Percentiles rank a stretch among this genome's conserved stretches.
These are phyloP conservation scores for Nematopogon swammerdamellus DNA, from an alignment of 2,888 invertebrate genomes.

Conservation along the genomic window DNA sequence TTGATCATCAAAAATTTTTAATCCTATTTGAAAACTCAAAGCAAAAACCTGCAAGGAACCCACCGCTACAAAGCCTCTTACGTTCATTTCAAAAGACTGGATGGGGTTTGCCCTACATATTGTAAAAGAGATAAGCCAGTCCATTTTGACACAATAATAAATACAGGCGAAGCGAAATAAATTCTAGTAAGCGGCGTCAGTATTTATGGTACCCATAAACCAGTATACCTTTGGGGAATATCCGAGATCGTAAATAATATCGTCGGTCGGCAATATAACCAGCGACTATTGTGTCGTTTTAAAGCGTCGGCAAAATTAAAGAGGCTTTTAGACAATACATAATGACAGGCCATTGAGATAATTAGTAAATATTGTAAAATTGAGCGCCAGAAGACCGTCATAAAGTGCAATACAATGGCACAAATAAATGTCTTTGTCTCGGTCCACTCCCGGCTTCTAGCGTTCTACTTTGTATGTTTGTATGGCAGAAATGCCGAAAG, in stretches of 20 bases:
- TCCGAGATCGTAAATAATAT: slow-evolving; percentile 51
- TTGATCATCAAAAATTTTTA: background rate
- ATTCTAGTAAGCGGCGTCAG: slow-evolving; percentile 46
- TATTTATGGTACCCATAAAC: slow-evolving; percentile 53
- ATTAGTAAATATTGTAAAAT: slow-evolving; percentile 40
- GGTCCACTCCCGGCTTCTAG: background rate
- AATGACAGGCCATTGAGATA: slow-evolving; percentile 29
- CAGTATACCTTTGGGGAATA: slow-evolving; percentile 41
- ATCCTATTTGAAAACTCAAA: background rate
- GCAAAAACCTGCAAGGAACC: background rate
- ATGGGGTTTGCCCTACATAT: background rate
- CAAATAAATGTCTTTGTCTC: background rate
- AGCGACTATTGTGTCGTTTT: too few species aligned
- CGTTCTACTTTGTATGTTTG: too few species aligned
- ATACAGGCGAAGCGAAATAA: slow-evolving; percentile 49
- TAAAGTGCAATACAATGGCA: background rate
- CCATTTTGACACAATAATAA: slow-evolving; percentile 27
- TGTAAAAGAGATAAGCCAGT: slow-evolving; percentile 4
- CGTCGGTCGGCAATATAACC: slow-evolving; percentile 20
- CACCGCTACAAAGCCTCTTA: background rate
- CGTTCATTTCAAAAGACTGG: background rate
- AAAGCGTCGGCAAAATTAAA: slow-evolving; percentile 30
- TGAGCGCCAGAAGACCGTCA: slow-evolving; percentile 19
- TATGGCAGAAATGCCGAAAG: too few species aligned
- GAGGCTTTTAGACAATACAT: slow-evolving; percentile 43